Percentiles rank a stretch among this genome's conserved stretches.
These are phyloP conservation scores for Parotia lawesii DNA, from an alignment of 2,113 vertebrate genomes.

Conservation along the genomic window DNA sequence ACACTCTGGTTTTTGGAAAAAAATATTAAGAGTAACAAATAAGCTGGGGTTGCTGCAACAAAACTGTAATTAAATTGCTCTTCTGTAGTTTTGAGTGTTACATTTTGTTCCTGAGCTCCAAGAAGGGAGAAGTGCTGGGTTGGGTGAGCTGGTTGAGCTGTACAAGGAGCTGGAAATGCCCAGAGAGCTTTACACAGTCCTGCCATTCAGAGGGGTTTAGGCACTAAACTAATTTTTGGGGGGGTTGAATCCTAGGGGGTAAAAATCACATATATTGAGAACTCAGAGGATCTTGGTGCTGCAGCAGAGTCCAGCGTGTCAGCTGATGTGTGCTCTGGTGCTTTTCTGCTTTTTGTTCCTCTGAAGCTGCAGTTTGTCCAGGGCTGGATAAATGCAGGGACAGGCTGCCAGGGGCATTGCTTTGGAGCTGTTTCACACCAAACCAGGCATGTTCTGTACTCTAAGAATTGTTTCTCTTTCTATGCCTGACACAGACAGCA, in stretches of 20 bases:
- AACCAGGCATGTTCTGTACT: neutral
- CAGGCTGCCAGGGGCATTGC: neutral
- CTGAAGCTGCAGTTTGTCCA: neutral
- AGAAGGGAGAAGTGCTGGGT: neutral
- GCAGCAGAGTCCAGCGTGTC: accelerated
- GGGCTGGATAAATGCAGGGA: neutral
- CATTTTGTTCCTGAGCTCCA: neutral
- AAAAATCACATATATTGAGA: accelerated
- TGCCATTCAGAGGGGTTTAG: neutral
- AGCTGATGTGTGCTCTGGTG: neutral
- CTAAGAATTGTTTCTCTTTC: neutral
- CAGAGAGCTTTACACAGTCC: neutral
- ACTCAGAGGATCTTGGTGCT: neutral
- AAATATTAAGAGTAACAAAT: neutral
- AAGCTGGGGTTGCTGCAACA: neutral
- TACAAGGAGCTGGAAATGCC: neutral
- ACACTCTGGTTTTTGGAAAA: neutral
- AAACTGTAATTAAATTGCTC: neutral
- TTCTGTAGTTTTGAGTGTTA: neutral
- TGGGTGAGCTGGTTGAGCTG: neutral
- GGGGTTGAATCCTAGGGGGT: neutral
- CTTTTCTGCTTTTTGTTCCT: neutral
- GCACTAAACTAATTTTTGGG: neutral
- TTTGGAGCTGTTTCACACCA: neutral
- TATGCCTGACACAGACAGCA: neutral